Base-by-base conservation (phyloP, 2,113 vertebrate genomes). In the Arothron firmamentum region DNA sequence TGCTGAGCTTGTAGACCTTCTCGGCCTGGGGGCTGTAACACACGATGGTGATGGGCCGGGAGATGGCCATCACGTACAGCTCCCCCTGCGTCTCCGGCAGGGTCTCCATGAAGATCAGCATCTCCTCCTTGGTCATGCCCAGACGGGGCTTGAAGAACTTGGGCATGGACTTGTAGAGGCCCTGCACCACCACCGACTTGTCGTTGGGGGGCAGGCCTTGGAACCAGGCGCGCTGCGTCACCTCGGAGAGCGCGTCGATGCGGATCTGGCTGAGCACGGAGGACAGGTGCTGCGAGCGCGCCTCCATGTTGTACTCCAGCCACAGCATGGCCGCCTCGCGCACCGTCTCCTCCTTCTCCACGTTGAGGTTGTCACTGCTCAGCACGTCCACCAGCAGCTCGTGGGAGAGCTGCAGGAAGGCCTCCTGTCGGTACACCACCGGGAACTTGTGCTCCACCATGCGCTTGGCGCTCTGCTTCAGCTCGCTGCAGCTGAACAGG, bases 401-500 rank as follows among this genome's bases (percentile, higher is more conserved):
- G 23, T 98, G 96, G 9, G 95, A 96, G 50, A 99, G 92, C 79
- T 99, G 96, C 74, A 99, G 92, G 89, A 99, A 99, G 52, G 96
- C 93, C 55, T 98, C 96, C 86, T 96, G 96, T 49, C 91, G 92
- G 87, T 94, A 98, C 46, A 99, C 95, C 42, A 92, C 90, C 0
- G 96, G 93, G 87, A 99, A 99, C 85, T 98, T 98, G 90, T 98
- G 95, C 82, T 99, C 97, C 74, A 99, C 95, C 96, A 99, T 98
- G 63, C 96, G 94, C 78, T 98, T 97, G 70, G 96, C 94, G 47
- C 92, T 94, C 81, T 96, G 94, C 87, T 99, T 98, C 21, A 99
- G 79, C 82, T 99, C 96, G n/a, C 90, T 92, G 60, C 96, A 99
- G 84, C 95, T 97, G 90, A 97, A 99, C 67, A 98, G 85, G 72